Conservation (phyloP, 2,888 invertebrate species). For the Sialis lutaria region DNA sequence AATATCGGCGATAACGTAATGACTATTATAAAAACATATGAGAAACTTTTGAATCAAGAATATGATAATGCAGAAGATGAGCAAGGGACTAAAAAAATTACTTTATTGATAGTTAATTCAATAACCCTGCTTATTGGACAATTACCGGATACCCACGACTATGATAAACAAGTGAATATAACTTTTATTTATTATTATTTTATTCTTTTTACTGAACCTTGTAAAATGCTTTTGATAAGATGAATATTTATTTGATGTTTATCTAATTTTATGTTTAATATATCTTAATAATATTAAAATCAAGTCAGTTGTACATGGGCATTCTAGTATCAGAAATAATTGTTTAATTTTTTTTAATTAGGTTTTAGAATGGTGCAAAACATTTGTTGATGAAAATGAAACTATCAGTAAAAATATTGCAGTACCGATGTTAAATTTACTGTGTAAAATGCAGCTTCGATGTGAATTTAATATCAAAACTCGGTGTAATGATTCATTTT, state of each 20-base stretch:
- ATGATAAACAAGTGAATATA: slow-evolving; percentile 16
- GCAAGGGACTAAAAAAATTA: slow-evolving; percentile 20
- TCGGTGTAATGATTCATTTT: slow-evolving; percentile 12
- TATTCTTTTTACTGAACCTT: too few relatives aligned
- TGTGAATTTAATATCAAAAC: slow-evolving; percentile 19
- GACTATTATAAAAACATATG: slow-evolving; percentile 16
- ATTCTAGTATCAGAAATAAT: too few relatives aligned
- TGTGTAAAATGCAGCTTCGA: slow-evolving; percentile 20
- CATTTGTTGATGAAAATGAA: slow-evolving; percentile 18
- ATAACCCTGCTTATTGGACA: slow-evolving; percentile 15
- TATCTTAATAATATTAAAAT: too few relatives aligned
- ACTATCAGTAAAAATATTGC: slow-evolving; percentile 17
- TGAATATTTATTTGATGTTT: not conserved
- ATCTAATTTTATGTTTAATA: not conserved
- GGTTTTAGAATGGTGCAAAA: slow-evolving; percentile 25
- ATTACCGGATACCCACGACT: slow-evolving; percentile 14
- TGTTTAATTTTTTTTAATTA: slow-evolving; percentile 12
- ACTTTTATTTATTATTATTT: too few relatives aligned
- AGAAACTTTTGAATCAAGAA: slow-evolving; percentile 20
- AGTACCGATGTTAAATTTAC: slow-evolving; percentile 20
- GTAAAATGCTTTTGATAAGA: too few relatives aligned
- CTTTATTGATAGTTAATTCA: slow-evolving; percentile 16
- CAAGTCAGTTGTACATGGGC: too few relatives aligned
- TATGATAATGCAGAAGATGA: slow-evolving; percentile 19
- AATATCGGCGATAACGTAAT: too few relatives aligned